Percentiles rank a stretch among this genome's conserved stretches.
Conservation (phyloP, 2,888 invertebrate species). For the Lepidocyrtoides sp. region DNA sequence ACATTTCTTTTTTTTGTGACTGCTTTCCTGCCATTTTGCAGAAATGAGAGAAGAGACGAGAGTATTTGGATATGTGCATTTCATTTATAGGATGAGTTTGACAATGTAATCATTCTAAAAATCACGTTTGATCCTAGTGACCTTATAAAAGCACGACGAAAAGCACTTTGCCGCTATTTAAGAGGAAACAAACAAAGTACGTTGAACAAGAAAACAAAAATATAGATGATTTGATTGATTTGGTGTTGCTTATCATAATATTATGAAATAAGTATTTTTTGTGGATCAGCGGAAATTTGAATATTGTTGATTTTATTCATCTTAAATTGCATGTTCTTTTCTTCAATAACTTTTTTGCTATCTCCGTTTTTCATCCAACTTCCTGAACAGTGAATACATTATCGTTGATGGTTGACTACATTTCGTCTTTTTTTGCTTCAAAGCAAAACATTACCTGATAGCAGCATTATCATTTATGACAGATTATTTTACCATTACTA, state of each 20-base stretch:
- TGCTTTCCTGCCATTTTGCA: slow-evolving; percentile 5
- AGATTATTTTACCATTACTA: too few relatives aligned
- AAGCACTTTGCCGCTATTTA: too few relatives aligned
- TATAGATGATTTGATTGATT: neutral
- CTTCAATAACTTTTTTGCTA: neutral
- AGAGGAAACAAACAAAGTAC: too few relatives aligned
- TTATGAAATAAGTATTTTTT: neutral
- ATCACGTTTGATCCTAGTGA: slow-evolving; percentile 66
- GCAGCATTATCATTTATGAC: too few relatives aligned
- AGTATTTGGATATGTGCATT: too few relatives aligned
- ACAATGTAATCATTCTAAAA: slow-evolving; percentile 48
- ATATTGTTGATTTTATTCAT: neutral
- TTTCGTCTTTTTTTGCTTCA: too few relatives aligned
- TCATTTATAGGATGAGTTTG: neutral
- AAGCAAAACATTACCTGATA: too few relatives aligned
- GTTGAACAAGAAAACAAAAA: too few relatives aligned
- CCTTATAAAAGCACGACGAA: neutral
- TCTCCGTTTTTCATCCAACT: neutral
- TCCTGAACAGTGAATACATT: neutral
- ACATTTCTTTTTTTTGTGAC: neutral
- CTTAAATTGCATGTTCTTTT: too few relatives aligned
- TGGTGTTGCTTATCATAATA: neutral
- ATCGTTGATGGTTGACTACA: too few relatives aligned
- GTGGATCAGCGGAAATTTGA: neutral
- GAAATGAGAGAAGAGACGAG: too few relatives aligned